These are phyloP conservation scores for Chaenodraco wilsoni DNA, from an alignment of 2,797 vertebrate genomes.

Conservation along the genomic window DNA sequence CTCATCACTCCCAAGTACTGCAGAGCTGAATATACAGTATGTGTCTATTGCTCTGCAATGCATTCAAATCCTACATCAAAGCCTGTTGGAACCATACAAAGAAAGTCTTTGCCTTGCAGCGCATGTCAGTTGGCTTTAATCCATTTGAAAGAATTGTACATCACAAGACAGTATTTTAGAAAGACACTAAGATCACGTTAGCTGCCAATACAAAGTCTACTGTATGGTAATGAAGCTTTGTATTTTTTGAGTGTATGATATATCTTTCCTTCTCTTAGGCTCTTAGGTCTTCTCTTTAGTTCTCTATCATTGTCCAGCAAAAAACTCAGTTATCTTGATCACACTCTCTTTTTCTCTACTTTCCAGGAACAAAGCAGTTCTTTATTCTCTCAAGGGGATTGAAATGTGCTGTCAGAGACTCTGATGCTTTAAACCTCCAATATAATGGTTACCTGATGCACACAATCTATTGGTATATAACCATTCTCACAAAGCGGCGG, in stretches of 20 bases:
- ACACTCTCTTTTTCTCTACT: conserved; percentile 42
- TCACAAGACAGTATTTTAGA: conserved; percentile 53
- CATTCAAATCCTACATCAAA: conserved; percentile 50
- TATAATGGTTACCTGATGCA: conserved; percentile 61
- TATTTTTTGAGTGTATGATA: conserved; percentile 34
- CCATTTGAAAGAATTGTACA: conserved; percentile 57
- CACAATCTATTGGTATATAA: conserved; percentile 48
- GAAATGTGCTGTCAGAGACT: conserved; percentile 55
- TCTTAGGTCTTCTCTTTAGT: conserved; percentile 26
- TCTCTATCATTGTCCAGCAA: conserved; percentile 53
- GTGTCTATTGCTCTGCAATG: conserved; percentile 14
- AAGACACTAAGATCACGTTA: conserved; percentile 45
- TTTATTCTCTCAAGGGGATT: conserved; percentile 63
- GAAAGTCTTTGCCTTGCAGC: conserved; percentile 45
- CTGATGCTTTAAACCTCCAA: conserved; percentile 51
- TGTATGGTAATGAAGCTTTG: conserved; percentile 43
- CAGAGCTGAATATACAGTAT: neutral
- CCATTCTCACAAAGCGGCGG: conserved; percentile 47
- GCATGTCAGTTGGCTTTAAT: conserved; percentile 60
- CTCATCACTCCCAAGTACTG: conserved; percentile 5
- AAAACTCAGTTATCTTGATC: conserved; percentile 62
- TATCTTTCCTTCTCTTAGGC: conserved; percentile 20
- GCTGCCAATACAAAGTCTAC: conserved; percentile 48
- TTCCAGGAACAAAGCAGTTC: conserved; percentile 50
- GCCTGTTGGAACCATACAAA: conserved; percentile 50